These are phyloP conservation scores for Tholera decimalis DNA, from an alignment of 2,888 invertebrate genomes.

Conservation along the genomic window DNA sequence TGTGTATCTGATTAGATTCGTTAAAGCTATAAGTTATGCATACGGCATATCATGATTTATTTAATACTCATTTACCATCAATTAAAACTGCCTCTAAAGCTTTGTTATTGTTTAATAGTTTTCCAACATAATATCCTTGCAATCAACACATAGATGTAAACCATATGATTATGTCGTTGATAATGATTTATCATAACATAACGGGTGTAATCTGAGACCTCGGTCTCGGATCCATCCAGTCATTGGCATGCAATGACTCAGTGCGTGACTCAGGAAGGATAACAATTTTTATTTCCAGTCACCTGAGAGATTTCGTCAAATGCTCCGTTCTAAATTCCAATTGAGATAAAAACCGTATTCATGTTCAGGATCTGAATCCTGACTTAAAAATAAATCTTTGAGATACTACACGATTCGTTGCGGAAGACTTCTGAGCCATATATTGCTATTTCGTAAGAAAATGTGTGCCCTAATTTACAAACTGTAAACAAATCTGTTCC, in stretches of 20 bases:
- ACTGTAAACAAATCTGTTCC: conserved; percentile 62
- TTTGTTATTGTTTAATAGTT: conserved; percentile 18
- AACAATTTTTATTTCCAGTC: conserved; percentile 36
- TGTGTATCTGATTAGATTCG: background rate
- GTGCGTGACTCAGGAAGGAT: conserved; percentile 72
- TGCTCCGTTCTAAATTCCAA: conserved; percentile 16
- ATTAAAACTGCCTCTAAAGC: background rate
- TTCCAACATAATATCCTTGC: conserved; percentile 21
- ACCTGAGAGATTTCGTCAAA: conserved; percentile 26
- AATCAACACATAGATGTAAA: conserved; percentile 20
- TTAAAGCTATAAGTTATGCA: background rate
- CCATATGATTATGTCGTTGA: conserved; percentile 39
- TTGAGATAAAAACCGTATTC: background rate
- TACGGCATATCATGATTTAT: conserved; percentile 3
- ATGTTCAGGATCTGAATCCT: background rate
- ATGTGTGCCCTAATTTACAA: conserved; percentile 49
- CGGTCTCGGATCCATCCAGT: conserved; percentile 48
- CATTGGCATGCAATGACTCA: conserved; percentile 74
- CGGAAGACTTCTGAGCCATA: background rate
- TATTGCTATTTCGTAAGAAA: conserved; percentile 46
- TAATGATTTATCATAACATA: conserved; percentile 43
- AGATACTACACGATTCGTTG: conserved; percentile 8
- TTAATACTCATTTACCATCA: conserved; percentile 19
- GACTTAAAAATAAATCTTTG: background rate
- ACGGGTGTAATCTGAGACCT: conserved; percentile 49